Conservation (phyloP, 2,113 vertebrate species). For the Microcebus tavaratra region DNA sequence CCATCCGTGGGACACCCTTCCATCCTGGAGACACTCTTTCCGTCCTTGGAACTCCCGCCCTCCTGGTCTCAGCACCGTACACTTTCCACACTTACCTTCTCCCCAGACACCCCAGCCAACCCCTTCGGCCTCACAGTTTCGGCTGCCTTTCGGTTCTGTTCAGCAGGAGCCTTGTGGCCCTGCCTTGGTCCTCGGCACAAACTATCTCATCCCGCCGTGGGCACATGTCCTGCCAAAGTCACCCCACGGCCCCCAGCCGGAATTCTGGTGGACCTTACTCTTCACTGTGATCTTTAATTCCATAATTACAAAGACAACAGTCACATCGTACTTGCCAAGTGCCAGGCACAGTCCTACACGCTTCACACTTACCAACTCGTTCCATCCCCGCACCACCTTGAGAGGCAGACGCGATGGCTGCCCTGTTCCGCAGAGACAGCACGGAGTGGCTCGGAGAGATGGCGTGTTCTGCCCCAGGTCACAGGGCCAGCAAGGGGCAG, state of each 20-base stretch:
- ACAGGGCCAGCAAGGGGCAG: neutral
- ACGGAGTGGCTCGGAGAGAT: too few species aligned
- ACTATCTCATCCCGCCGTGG: neutral
- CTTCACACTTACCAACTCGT: neutral
- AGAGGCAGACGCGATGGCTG: neutral
- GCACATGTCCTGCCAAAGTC: neutral
- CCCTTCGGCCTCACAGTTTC: neutral
- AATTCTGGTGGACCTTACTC: neutral
- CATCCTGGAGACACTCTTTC: neutral
- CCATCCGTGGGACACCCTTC: neutral
- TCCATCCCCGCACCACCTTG: neutral
- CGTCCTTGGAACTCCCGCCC: neutral
- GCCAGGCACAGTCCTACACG: neutral
- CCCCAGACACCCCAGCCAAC: neutral
- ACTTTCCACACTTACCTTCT: neutral
- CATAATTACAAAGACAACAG: constrained; percentile 50
- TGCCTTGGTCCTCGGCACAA: neutral
- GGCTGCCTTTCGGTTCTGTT: neutral
- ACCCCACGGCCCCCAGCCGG: rapidly evolving
- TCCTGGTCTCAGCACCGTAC: neutral
- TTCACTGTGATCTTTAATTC: neutral
- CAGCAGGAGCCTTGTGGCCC: neutral
- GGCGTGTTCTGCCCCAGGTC: neutral
- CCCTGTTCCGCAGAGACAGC: neutral
- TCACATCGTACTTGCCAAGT: neutral